phyloP scores from a whole-genome alignment of 2,797 vertebrate genomes.

The Nothura maculosa region DNA sequence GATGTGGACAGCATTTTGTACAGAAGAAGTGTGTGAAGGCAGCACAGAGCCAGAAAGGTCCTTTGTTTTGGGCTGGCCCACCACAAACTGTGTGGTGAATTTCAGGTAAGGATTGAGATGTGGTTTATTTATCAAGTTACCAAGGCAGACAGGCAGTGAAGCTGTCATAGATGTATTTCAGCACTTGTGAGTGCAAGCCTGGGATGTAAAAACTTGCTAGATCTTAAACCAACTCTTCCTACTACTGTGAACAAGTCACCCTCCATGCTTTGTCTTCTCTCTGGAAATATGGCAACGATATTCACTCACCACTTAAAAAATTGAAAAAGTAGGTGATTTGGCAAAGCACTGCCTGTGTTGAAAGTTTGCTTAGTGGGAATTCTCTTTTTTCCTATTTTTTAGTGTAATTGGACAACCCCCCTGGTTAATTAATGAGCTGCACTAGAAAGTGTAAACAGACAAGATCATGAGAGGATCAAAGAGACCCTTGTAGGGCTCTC shows the following conservation, averaged over 20 bases:
- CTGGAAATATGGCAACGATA: not conserved
- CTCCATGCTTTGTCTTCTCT: not conserved
- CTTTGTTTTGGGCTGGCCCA: conserved; percentile 97
- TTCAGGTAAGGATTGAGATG: conserved; percentile 87
- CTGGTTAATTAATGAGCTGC: conserved; percentile 5
- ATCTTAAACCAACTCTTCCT: not conserved
- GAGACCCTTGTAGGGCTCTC: rapidly evolving
- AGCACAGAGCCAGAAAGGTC: conserved; percentile 87
- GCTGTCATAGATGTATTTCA: not conserved
- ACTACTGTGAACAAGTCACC: not conserved
- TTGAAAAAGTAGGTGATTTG: not conserved
- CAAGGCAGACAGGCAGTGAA: not conserved
- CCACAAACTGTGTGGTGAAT: conserved; percentile 92
- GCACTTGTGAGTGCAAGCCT: not conserved
- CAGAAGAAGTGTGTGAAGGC: conserved; percentile 94
- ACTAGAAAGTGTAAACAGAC: not conserved
- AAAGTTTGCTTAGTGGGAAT: not conserved
- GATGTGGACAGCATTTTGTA: conserved; percentile 94
- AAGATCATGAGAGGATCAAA: conserved; percentile 7
- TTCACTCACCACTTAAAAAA: rapidly evolving
- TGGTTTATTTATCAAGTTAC: not conserved
- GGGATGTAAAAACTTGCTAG: not conserved
- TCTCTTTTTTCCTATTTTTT: not conserved
- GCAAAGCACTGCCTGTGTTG: not conserved
- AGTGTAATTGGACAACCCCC: not conserved